phyloP scores from a whole-genome alignment of 2,888 invertebrate species.

The Muscina levida region DNA sequence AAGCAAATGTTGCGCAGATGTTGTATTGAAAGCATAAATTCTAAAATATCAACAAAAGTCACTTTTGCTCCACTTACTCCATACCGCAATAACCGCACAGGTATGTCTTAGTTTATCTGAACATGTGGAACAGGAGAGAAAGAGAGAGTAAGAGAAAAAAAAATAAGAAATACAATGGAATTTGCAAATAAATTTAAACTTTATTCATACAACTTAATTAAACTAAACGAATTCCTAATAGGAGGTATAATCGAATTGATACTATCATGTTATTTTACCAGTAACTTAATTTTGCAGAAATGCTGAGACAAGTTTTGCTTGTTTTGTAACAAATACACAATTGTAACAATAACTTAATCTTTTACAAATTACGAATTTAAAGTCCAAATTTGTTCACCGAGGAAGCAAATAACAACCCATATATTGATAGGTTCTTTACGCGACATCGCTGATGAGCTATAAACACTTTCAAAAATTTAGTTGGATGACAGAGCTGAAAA shows the following conservation, averaged over 20 bases:
- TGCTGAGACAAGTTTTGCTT: too few species aligned
- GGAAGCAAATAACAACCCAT: too few species aligned
- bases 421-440: too few species aligned
- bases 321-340: too few species aligned
- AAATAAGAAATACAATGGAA: constrained; percentile 30
- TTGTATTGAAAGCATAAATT: constrained; percentile 65
- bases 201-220: constrained; percentile 39
- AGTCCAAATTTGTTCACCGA: too few species aligned
- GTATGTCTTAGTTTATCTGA: constrained; percentile 57
- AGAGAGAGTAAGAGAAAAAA: not conserved
- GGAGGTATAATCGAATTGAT: not conserved
- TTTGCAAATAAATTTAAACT: constrained; percentile 49
- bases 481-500: too few species aligned
- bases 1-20: constrained; percentile 57
- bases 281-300: too few species aligned
- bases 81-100: constrained; percentile 57
- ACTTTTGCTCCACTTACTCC: constrained; percentile 57
- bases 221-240: not conserved
- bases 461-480: too few species aligned
- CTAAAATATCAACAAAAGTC: constrained; percentile 57
- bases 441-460: too few species aligned
- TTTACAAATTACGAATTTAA: too few species aligned
- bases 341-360: too few species aligned
- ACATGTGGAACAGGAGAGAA: not conserved
- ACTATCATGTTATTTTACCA: too few species aligned